Conservation (phyloP, 37 sponge, comb jelly and placozoan genomes). For the Ephydatia muelleri region DNA sequence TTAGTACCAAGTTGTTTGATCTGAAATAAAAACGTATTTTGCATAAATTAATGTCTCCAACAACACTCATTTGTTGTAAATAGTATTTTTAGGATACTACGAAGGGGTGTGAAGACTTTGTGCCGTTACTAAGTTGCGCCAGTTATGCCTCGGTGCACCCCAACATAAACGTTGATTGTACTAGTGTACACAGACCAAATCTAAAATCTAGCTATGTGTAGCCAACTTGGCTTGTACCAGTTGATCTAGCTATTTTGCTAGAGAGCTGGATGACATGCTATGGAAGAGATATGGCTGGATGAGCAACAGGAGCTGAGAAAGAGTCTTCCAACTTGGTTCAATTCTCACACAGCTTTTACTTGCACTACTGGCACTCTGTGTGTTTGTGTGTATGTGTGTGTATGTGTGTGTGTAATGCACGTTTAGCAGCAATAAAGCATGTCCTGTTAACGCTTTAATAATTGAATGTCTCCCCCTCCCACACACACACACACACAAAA, state of each 20-base stretch:
- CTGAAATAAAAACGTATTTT: no score
- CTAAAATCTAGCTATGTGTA: no score
- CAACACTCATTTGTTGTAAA: no score
- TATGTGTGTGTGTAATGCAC: no score
- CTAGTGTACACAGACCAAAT: no score
- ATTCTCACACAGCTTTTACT: slow-evolving; percentile 4
- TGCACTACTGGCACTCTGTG: slow-evolving; percentile 5
- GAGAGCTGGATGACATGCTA: not conserved
- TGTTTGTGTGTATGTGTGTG: not conserved
- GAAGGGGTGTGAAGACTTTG: no score
- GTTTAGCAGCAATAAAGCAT: not conserved
- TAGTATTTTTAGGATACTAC: no score
- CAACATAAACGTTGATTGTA: no score
- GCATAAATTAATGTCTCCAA: no score
- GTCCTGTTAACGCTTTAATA: not conserved
- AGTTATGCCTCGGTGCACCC: no score
- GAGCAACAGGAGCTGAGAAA: slow-evolving; percentile 30
- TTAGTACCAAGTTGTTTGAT: no score
- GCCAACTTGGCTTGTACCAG: not conserved
- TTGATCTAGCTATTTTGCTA: not conserved
- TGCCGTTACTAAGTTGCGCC: no score
- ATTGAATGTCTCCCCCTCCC: not conserved
- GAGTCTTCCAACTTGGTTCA: slow-evolving; percentile 24
- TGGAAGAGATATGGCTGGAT: slow-evolving; percentile 27
- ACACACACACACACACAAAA: slow-evolving; percentile 4